Evolutionary conservation across 2,113 vertebrate genomes (phyloP), one percentile per base, ranked within the genome.

Genomic region (Patagioenas fasciata): DNA sequence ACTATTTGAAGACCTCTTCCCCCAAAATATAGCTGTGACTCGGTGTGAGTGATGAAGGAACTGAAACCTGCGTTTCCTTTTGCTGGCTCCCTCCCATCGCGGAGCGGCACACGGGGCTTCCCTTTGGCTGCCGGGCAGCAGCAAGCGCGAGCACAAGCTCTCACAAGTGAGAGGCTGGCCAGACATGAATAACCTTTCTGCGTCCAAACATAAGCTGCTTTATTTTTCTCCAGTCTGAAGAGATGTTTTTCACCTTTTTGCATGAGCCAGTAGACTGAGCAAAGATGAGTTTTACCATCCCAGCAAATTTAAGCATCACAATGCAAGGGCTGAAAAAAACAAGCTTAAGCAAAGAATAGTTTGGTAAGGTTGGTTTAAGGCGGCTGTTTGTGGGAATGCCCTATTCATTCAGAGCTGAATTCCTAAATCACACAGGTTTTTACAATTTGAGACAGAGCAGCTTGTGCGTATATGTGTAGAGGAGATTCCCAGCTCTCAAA

Each of bases 401-500:
- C 70, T 58, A 1, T 17, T 89, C 66, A 4, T 57, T 65, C 83
- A 18, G 84, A 88, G 81, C 53, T 26, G 48, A 50, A 74, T 89
- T 92, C 81, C 85, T 8, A 60, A 57, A 80, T 58, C 75, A 34
- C 36, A 19, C 61, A 36, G 65, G 57, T 56, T 96, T 77, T 64
- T 38, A 66, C 69, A 34, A 12, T 73, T 16, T 69, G 88, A 93
- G 87, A 93, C 89, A 24, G 64, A 91, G 94, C 93, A 94, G 92
- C 89, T 89, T 95, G 81, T 84, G 89, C 16, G 36, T 91, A 10
- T 60, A 58, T 21, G 42, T 85, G 84, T 67, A 48, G 88, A 92
- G 86, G 95, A 96, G 93, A 94, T 95, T 93, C 96, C 90, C 61
- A 7, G 66, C 88, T 96, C 94, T 95, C 95, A 56, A 92, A 97